phyloP scores from a whole-genome alignment of 2,797 vertebrate species.

The Staurois parvus region DNA sequence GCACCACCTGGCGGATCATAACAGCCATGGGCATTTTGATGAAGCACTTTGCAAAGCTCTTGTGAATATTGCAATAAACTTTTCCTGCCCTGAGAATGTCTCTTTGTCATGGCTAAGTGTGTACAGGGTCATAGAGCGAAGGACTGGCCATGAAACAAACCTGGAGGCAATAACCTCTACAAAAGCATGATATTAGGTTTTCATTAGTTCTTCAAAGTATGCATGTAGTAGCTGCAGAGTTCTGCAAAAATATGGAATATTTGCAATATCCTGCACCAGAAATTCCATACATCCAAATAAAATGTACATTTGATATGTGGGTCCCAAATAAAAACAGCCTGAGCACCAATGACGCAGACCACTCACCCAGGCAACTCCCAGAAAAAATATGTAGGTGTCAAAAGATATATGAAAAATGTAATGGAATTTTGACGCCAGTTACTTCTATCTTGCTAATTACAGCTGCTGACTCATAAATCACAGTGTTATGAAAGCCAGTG shows the following conservation, averaged over 20 bases:
- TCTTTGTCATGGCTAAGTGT: background rate
- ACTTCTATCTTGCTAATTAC: background rate
- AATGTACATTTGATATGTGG: background rate
- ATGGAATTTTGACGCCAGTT: background rate
- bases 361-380: background rate
- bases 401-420: conserved; percentile 1
- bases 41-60: background rate
- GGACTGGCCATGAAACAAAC: background rate
- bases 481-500: background rate
- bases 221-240: background rate
- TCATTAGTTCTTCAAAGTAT: background rate
- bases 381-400: background rate
- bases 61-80: background rate
- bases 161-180: background rate
- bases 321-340: background rate
- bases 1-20: no score
- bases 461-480: conserved; percentile 12
- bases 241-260: background rate
- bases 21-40: background rate
- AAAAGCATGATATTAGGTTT: background rate
- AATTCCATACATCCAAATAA: background rate
- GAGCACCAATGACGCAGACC: background rate
- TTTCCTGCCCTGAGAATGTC: background rate
- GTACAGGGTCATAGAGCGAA: background rate
- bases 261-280: background rate